A percentile compares a stretch with the other conserved stretches of the same genome.
Evolutionary conservation across 2,888 invertebrate genomes (phyloP).

Genomic region (Eupithecia subfuscata): DNA sequence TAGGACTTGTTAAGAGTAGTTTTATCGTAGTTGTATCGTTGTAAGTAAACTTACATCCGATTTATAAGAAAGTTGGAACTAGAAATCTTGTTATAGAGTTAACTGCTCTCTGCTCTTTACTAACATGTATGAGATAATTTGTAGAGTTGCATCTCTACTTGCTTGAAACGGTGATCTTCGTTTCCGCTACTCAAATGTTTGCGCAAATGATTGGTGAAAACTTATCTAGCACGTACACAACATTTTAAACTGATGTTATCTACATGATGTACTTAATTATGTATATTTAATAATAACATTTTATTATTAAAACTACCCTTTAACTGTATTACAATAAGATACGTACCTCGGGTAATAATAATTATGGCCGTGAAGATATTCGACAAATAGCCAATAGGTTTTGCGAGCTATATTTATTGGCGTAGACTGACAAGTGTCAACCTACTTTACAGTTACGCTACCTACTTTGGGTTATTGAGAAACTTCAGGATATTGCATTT

Average conservation of each 20-base stretch:
- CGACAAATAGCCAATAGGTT: conserved; percentile 19
- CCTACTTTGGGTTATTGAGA: conserved; percentile 47
- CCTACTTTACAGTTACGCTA: conserved; percentile 46
- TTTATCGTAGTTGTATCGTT: too few species aligned
- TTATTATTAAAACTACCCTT: neutral
- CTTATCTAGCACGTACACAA: neutral
- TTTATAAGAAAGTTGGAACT: conserved; percentile 14
- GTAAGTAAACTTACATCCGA: neutral
- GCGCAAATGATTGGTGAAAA: conserved; percentile 3
- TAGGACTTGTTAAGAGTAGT: neutral
- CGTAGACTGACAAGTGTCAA: neutral
- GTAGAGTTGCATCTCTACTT: conserved; percentile 24
- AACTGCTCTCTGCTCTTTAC: conserved; percentile 17
- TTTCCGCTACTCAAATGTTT: conserved; percentile 6
- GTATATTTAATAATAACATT: too few species aligned
- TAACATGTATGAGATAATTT: conserved; percentile 21
- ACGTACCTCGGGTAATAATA: neutral
- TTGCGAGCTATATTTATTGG: conserved; percentile 3
- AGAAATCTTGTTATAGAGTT: conserved; percentile 11
- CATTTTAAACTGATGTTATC: neutral
- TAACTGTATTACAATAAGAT: neutral
- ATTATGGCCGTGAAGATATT: conserved; percentile 22
- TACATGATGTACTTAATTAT: too few species aligned
- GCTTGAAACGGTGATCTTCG: conserved; percentile 4
- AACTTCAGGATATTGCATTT: conserved; percentile 20